These are phyloP conservation scores for Alca torda DNA, from an alignment of 2,797 vertebrate genomes.

Conservation along the genomic window DNA sequence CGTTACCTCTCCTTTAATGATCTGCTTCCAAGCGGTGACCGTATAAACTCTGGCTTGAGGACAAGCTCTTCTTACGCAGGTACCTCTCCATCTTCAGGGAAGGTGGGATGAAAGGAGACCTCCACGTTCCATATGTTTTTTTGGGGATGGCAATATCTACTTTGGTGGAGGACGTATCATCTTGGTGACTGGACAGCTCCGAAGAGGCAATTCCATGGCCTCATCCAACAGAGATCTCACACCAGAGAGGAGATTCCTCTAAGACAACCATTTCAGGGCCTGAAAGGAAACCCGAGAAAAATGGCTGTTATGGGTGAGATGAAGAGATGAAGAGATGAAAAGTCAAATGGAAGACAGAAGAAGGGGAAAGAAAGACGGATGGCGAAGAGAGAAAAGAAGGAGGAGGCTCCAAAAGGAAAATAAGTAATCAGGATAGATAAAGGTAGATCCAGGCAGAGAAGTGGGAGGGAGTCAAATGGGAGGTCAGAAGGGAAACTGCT, in stretches of 20 bases:
- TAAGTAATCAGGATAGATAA: background rate
- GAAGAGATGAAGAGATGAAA: background rate
- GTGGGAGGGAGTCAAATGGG: background rate
- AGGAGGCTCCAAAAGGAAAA: background rate
- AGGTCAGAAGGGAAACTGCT: background rate
- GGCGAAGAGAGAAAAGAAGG: background rate
- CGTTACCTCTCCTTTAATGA: background rate
- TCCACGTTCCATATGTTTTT: rapidly evolving
- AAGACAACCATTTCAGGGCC: background rate
- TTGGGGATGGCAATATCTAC: background rate
- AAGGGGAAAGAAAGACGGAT: background rate
- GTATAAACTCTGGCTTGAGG: background rate
- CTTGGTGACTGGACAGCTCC: background rate
- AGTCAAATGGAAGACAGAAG: background rate
- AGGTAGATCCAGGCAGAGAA: background rate
- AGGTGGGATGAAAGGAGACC: background rate
- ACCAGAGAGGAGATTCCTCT: background rate
- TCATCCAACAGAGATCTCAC: background rate
- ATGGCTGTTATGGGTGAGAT: background rate
- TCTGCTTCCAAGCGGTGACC: background rate
- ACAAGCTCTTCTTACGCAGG: background rate
- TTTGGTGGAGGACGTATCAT: background rate
- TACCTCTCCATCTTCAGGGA: background rate
- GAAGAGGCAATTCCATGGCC: background rate
- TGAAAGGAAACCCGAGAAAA: background rate